A percentile compares a stretch with the other conserved stretches of the same genome.
These are phyloP conservation scores for Lamellibrachia columna DNA, from an alignment of 2,888 invertebrate species.

Conservation along the genomic window DNA sequence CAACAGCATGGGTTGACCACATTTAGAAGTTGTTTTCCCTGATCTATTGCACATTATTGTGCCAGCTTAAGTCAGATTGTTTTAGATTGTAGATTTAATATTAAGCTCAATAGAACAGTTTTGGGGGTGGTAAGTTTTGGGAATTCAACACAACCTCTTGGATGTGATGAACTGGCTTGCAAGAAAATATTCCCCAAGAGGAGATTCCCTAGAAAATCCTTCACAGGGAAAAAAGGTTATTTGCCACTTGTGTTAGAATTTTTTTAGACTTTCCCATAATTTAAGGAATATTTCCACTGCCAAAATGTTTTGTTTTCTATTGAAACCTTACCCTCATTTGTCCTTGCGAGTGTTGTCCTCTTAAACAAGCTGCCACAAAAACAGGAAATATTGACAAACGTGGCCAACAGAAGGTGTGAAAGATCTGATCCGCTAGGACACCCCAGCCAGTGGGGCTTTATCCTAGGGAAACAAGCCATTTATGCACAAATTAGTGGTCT, in stretches of 20 bases:
- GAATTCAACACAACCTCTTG: too few relatives aligned
- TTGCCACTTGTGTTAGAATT: too few relatives aligned
- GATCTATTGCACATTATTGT: background rate
- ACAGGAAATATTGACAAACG: background rate
- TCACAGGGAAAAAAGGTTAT: background rate
- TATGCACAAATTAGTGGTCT: constrained; percentile 9
- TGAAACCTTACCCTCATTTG: background rate
- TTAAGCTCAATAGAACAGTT: too few relatives aligned
- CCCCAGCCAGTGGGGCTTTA: background rate
- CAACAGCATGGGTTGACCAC: background rate
- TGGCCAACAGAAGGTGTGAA: background rate
- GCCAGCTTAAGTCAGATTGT: background rate
- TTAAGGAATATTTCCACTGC: too few relatives aligned
- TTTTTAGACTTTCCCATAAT: too few relatives aligned
- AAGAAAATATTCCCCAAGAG: too few relatives aligned
- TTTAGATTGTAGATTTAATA: too few relatives aligned
- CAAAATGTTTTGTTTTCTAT: too few relatives aligned
- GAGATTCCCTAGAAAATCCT: background rate
- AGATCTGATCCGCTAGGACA: background rate
- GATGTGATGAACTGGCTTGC: too few relatives aligned
- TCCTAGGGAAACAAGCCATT: background rate
- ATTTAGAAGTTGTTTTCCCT: background rate
- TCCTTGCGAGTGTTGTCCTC: background rate
- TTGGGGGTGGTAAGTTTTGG: too few relatives aligned
- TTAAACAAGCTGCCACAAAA: background rate